Evolutionary conservation across 2,113 vertebrate genomes (phyloP).

Genomic region (Microcebus murinus): DNA sequence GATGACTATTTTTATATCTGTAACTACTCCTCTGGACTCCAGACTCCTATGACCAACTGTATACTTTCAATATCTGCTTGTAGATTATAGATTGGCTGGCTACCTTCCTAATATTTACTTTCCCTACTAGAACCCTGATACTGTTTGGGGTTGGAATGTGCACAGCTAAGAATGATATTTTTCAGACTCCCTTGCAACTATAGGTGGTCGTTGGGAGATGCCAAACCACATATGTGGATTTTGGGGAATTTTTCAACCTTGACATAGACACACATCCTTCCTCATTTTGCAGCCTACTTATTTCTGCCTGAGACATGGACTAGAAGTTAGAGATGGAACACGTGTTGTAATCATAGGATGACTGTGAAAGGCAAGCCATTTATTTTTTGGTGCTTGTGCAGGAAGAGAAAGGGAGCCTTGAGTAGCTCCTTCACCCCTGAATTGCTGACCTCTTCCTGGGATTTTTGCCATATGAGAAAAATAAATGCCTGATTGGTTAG

Average conservation of each 20-base stretch:
- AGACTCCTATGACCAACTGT: neutral
- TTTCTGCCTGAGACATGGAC: neutral
- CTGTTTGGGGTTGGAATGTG: neutral
- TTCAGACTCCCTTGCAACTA: neutral
- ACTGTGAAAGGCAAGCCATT: neutral
- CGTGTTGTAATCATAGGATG: neutral
- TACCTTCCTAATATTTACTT: neutral
- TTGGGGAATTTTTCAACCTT: neutral
- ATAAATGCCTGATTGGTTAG: neutral
- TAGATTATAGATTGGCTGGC: neutral
- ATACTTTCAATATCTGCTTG: constrained; percentile 1
- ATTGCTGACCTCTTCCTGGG: neutral
- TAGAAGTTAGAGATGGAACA: neutral
- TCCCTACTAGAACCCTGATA: neutral
- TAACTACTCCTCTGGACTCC: neutral
- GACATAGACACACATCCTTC: neutral
- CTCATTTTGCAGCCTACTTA: neutral
- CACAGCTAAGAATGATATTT: neutral
- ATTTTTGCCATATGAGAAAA: neutral
- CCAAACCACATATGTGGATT: neutral
- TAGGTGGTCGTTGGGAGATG: neutral
- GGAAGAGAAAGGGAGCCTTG: neutral
- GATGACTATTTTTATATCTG: neutral
- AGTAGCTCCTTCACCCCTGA: neutral
- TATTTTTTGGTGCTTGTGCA: neutral